Evolutionary conservation across 2,113 vertebrate species (phyloP).

Genomic region (Alexandromys fortis): DNA sequence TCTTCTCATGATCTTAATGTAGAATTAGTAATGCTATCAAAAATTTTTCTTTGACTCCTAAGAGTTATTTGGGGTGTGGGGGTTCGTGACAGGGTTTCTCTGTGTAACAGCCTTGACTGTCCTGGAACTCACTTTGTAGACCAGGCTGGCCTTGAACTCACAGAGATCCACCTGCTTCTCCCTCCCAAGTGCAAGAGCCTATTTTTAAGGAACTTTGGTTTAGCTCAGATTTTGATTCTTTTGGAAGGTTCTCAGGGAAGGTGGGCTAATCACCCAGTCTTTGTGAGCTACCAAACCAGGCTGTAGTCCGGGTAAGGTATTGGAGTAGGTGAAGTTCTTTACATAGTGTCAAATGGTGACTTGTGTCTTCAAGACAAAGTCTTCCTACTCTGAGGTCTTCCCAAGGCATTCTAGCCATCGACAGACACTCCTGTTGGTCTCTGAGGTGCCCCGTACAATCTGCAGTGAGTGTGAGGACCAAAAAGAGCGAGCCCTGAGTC

Average conservation of each 20-base stretch:
- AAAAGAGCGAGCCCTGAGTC: fast-evolving
- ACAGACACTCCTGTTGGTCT: neutral
- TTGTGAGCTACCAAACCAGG: neutral
- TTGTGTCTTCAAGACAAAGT: neutral
- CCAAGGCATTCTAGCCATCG: neutral
- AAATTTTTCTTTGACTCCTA: neutral
- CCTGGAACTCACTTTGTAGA: no score
- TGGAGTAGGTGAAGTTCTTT: neutral
- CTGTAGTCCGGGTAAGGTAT: neutral
- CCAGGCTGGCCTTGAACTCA: no score
- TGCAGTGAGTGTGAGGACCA: neutral
- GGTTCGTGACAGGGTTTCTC: no score
- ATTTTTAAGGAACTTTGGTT: constrained; percentile 15
- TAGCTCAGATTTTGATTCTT: neutral
- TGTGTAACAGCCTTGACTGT: no score
- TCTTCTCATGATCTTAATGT: neutral
- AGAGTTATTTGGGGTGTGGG: neutral
- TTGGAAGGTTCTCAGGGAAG: neutral
- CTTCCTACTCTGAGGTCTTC: neutral
- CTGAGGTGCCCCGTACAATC: neutral
- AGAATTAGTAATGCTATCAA: neutral
- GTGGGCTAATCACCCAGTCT: neutral
- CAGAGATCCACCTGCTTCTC: no score
- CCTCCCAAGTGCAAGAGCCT: neutral
- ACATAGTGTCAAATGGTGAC: neutral